Conservation (phyloP, 2,797 vertebrate genomes). For the Megalops cyprinoides region DNA sequence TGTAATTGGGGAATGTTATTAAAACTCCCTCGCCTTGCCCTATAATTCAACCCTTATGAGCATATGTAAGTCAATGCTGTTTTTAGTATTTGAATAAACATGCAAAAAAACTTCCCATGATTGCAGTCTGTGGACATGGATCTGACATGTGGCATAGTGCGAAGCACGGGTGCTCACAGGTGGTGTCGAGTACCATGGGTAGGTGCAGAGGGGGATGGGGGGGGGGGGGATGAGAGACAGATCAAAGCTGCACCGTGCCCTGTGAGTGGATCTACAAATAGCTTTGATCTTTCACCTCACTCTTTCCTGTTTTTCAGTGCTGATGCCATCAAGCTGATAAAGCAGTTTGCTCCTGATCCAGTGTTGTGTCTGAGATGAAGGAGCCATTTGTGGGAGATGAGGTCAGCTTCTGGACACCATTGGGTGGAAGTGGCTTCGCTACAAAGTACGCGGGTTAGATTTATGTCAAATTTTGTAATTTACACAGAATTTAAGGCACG, state of each 20-base stretch:
- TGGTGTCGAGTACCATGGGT: too few species aligned
- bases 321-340: not conserved
- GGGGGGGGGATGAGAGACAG: not conserved
- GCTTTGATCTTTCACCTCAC: slow-evolving; percentile 26
- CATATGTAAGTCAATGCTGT: not conserved
- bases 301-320: not conserved
- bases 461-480: not conserved
- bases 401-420: not conserved
- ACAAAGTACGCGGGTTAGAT: not conserved
- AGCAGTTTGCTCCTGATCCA: not conserved
- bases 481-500: not conserved
- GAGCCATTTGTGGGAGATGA: not conserved
- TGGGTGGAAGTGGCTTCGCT: too few species aligned
- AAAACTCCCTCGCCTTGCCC: too few species aligned
- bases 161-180: too few species aligned
- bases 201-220: slow-evolving; percentile 35
- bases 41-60: too few species aligned
- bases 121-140: not conserved
- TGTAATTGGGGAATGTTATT: too few species aligned
- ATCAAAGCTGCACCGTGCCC: slow-evolving; percentile 11
- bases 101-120: not conserved
- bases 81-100: not conserved
- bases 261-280: slow-evolving; percentile 15
- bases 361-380: not conserved
- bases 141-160: not conserved